A percentile compares a stretch with the other conserved stretches of the same genome.
Evolutionary conservation across 1,140 invertebrate species (phyloP).

Genomic region (Parasteatoda tepidariorum): DNA sequence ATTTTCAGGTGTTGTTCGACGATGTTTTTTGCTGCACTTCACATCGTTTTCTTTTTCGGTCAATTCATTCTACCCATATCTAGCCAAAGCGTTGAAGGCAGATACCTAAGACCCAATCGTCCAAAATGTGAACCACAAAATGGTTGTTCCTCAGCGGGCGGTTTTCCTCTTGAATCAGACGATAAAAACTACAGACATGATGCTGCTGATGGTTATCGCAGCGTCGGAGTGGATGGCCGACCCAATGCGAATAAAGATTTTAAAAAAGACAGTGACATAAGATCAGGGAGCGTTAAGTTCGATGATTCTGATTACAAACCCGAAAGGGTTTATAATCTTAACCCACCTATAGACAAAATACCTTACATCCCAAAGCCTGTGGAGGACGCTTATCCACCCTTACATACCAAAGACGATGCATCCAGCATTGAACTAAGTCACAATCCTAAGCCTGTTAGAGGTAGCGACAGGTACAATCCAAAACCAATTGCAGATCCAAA

Average conservation of each 20-base stretch:
- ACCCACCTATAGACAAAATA: conserved; percentile 1
- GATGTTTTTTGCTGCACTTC: too few relatives aligned
- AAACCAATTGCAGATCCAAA: conserved; percentile 1
- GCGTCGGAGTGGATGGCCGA: background rate
- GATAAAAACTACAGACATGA: background rate
- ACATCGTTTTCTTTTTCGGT: too few relatives aligned
- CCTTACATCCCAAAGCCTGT: conserved; percentile 7
- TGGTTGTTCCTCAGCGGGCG: background rate
- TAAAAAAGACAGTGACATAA: background rate
- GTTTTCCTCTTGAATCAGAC: background rate
- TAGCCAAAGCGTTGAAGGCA: background rate
- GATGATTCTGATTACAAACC: background rate
- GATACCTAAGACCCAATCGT: background rate
- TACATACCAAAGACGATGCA: background rate
- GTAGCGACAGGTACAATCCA: conserved; percentile 1
- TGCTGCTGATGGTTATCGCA: background rate
- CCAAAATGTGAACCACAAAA: background rate
- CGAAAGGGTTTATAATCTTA: conserved; percentile 8
- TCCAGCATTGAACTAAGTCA: background rate
- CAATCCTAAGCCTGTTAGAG: background rate
- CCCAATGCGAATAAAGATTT: background rate
- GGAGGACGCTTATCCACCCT: background rate
- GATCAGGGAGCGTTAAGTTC: background rate
- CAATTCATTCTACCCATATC: too few relatives aligned
- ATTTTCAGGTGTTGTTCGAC: too few relatives aligned